Base-by-base conservation (phyloP, 2,113 vertebrate genomes). In the Thryonomys swinderianus region DNA sequence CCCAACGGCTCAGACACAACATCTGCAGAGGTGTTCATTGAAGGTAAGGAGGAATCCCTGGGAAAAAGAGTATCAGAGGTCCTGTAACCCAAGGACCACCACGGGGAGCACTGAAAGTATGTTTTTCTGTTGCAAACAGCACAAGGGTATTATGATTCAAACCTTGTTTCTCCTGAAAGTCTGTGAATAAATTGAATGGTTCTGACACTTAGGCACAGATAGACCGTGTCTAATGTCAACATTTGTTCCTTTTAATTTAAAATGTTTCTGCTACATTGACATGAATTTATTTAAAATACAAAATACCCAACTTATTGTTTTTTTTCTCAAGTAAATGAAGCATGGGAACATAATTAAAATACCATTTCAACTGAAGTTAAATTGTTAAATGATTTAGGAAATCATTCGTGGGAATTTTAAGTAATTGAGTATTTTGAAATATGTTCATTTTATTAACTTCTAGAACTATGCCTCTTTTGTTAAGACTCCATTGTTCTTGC, bases 11-110 rank as follows among this genome's bases (percentile, higher is more conserved):
- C 99, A 6, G 99, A 99, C 96, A 99, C 99, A 13, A 99, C 99
- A 6, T 99, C 99, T 11, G 99, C 99, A 3, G 99, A 99, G 98
- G 98, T 99, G 95, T 99, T 99, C 97, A 99, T 99, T 7, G 99
- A 99, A 99, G 99, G 99, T 99, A 98, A 98, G 97, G 45, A 64
- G 55, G 11, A 25, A 18, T 18, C n/a, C 4, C 5, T 3, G 2
- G 67, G 73, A 34, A n/a, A 30, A 57, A 73, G 23, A 2, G 32
- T 0, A 1, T 7, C 32, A 42, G 2, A 0, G 23, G 27, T 18
- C 81, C 45, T 12, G 51, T 9, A 61, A 83, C 48, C 51, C 7
- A 2, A 10, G 3, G 2, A 0, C 55, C 27, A 23, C n/a, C 25
- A 6, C 0, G 48, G 45, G 37, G 40, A 8, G 32, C 3, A 0